phyloP scores from a whole-genome alignment of 2,888 invertebrate genomes.

The Phaonia tiefii region DNA sequence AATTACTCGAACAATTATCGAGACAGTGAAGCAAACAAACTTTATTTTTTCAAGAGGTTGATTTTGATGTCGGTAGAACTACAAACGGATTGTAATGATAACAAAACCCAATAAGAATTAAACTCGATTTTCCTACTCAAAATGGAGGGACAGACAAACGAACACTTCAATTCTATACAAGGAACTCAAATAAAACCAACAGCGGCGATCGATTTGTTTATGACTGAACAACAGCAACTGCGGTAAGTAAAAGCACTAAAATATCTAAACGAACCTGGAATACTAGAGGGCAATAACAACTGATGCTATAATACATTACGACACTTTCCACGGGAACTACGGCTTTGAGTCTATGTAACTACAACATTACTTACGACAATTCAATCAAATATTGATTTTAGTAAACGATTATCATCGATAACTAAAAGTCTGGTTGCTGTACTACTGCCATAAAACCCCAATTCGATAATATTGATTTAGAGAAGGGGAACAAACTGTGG shows the following conservation, averaged over 20 bases:
- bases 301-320: no score
- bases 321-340: no score
- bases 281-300: background rate
- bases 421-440: background rate
- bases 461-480: no score
- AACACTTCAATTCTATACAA: no score
- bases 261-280: constrained; percentile 27
- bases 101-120: no score
- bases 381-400: constrained; percentile 51
- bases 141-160: no score
- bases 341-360: no score
- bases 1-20: constrained; percentile 53
- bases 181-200: background rate
- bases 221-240: constrained; percentile 47
- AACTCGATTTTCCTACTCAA: no score
- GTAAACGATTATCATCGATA: constrained; percentile 50
- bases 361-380: constrained; percentile 1
- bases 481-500: no score
- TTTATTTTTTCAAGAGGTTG: constrained; percentile 57
- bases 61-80: constrained; percentile 59
- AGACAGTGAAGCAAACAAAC: constrained; percentile 46
- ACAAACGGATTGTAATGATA: constrained; percentile 42
- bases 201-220: constrained; percentile 19
- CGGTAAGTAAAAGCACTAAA: constrained; percentile 47
- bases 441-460: constrained; percentile 3